Evolutionary conservation across 2,797 vertebrate species (phyloP), one percentile per base, ranked within the genome.

Genomic region (Cephalopachus bancanus): DNA sequence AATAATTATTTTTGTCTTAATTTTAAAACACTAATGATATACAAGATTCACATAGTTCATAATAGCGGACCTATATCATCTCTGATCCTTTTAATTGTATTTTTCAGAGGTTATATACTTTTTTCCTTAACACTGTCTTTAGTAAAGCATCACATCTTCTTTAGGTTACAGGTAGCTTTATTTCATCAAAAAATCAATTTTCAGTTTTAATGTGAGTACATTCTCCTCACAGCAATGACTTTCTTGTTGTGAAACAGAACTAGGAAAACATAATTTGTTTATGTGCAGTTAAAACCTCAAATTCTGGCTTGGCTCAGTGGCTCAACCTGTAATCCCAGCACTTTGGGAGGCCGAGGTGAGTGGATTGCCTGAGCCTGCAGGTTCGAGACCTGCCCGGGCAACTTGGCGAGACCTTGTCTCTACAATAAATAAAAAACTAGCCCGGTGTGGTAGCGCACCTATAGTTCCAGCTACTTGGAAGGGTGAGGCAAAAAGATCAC

Each of bases 181-280:
- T 96, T 96, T 98, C 91, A 97, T 96, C 96, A 96, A 94, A 98
- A 44, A 96, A 97, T 97, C 95, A 96, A 51, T 95, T 97, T 97
- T 55, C 64, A 4, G 1, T 96, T 94, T 98, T 97, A 97, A 87
- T 8, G 5, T 96, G 71, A 57, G 65, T 28, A 62, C 30, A 65
- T 97, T 97, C 87, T 71, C 86, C 88, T 67, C 86, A 19, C 7
- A 97, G 90, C 19, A 95, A 84, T 71, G 75, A 28, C 55, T 93
- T 98, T 44, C 95, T 80, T 96, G 37, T 97, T 97, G 97, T 72
- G 95, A 98, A 96, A 59, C 10, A 92, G 59, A 95, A 88, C 51
- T 44, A 44, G n/a, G 64, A 96, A 96, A 86, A 33, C 96, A 89
- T 57, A 60, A 94, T 98, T 96, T 95, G 81, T 97, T 83, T 97